These are phyloP conservation scores for Andrena praecox DNA, from an alignment of 2,888 invertebrate species.

Conservation along the genomic window DNA sequence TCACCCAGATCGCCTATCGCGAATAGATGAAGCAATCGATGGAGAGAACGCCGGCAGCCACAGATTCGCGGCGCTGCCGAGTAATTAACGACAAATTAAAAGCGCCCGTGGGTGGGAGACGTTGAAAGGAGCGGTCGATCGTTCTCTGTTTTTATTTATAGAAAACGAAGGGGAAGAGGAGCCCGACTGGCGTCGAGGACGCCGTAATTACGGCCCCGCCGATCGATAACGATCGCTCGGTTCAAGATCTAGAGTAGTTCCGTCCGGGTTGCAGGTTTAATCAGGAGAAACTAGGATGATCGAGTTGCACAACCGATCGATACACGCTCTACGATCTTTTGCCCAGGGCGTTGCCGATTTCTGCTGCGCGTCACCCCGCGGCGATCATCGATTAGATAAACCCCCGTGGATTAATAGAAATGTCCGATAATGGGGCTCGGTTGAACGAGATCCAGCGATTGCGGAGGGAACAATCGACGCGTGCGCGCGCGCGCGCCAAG, in stretches of 20 bases:
- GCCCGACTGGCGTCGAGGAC: slow-evolving; percentile 49
- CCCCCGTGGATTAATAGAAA: slow-evolving; percentile 23
- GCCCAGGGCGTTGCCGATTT: neutral
- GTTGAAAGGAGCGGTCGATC: neutral
- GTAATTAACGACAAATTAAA: slow-evolving; percentile 48
- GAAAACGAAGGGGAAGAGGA: slow-evolving; percentile 5
- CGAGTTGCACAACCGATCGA: slow-evolving; percentile 21
- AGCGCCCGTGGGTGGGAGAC: neutral
- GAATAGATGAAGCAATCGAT: slow-evolving; percentile 1
- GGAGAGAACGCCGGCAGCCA: neutral
- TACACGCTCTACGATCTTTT: neutral
- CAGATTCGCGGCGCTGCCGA: neutral
- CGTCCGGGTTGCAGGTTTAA: neutral
- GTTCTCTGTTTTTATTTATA: slow-evolving; percentile 17
- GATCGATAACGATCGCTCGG: slow-evolving; percentile 65
- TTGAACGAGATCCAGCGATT: neutral
- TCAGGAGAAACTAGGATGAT: slow-evolving; percentile 27
- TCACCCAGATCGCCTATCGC: neutral
- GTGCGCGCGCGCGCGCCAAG: no score
- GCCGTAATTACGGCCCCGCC: slow-evolving; percentile 52
- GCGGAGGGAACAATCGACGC: neutral
- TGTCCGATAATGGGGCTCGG: neutral
- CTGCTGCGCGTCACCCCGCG: neutral
- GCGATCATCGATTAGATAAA: slow-evolving; percentile 17
- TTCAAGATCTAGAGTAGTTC: slow-evolving; percentile 38